A percentile compares a stretch with the other conserved stretches of the same genome.
phyloP scores from a whole-genome alignment of 1,140 invertebrate species.

The Polyergus mexicanus region DNA sequence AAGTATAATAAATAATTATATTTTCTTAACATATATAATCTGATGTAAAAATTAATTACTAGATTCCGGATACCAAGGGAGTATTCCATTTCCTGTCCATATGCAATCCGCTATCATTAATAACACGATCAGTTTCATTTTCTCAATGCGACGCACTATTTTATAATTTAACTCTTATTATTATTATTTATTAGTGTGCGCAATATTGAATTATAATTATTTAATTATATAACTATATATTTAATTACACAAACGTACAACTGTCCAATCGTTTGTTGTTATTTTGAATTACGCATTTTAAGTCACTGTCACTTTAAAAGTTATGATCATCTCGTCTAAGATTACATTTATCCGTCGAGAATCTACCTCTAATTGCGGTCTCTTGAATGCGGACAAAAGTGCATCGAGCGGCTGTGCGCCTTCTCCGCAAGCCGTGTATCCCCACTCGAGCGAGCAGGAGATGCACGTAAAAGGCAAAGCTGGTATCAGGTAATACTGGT shows the following conservation, averaged over 20 bases:
- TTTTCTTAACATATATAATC: constrained; percentile 17
- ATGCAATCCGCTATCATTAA: constrained; percentile 55
- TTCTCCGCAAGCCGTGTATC: constrained; percentile 71
- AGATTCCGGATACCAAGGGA: constrained; percentile 68
- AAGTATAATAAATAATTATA: not conserved
- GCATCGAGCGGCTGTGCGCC: constrained; percentile 72
- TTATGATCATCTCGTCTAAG: not conserved
- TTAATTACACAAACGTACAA: constrained; percentile 14
- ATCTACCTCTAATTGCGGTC: not conserved
- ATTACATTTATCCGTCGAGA: not conserved
- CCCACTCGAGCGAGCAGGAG: constrained; percentile 73
- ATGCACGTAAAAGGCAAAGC: constrained; percentile 83
- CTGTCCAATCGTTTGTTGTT: not conserved
- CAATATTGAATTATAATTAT: not conserved
- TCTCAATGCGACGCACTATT: not conserved
- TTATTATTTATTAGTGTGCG: not conserved
- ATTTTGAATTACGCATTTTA: not conserved
- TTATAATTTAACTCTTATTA: constrained; percentile 17
- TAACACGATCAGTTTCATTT: constrained; percentile 60
- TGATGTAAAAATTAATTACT: constrained; percentile 72
- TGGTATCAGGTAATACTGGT: constrained; percentile 78
- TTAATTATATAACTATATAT: constrained; percentile 14
- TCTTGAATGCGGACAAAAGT: constrained; percentile 72
- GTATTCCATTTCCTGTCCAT: constrained; percentile 56
- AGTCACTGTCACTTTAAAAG: constrained; percentile 13